Percentiles rank a stretch among this genome's conserved stretches.
Conservation (phyloP, 2,797 vertebrate species). For the Clarias pachynema region DNA sequence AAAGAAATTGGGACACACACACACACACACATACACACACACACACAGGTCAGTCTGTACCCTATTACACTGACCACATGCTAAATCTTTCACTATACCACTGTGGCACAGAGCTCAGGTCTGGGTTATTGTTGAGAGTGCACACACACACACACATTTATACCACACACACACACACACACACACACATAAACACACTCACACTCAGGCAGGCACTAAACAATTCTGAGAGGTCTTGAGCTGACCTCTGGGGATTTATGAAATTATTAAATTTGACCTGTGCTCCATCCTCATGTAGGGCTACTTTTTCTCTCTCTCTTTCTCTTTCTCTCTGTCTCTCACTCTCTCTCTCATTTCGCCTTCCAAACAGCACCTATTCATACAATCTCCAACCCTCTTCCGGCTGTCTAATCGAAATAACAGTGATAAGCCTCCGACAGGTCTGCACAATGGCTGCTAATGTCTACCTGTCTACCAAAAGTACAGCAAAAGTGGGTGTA, state of each 20-base stretch:
- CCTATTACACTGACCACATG: constrained; percentile 40
- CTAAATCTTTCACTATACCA: constrained; percentile 23
- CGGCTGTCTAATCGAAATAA: not conserved
- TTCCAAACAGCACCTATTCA: not conserved
- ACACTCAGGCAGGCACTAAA: constrained; percentile 20
- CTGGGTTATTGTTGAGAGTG: constrained; percentile 11
- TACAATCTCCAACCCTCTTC: not conserved
- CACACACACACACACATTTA: constrained; percentile 22
- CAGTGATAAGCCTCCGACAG: constrained; percentile 8
- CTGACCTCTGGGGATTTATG: constrained; percentile 33
- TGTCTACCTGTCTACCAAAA: not conserved
- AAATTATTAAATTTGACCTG: constrained; percentile 58
- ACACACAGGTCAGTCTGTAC: constrained; percentile 29
- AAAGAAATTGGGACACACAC: constrained; percentile 47
- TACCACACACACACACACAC: not conserved
- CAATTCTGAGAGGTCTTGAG: not conserved
- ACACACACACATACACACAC: constrained; percentile 29
- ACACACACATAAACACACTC: constrained; percentile 18
- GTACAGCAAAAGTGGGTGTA: too few relatives aligned
- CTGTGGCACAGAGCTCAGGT: constrained; percentile 18
- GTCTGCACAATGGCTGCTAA: not conserved
- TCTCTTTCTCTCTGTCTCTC: constrained; percentile 4
- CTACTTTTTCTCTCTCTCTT: not conserved
- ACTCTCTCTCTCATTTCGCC: not conserved
- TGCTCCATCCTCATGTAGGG: constrained; percentile 34